A percentile compares a stretch with the other conserved stretches of the same genome.
phyloP scores from a whole-genome alignment of 2,888 invertebrate genomes.

The Acholoe squamosa region DNA sequence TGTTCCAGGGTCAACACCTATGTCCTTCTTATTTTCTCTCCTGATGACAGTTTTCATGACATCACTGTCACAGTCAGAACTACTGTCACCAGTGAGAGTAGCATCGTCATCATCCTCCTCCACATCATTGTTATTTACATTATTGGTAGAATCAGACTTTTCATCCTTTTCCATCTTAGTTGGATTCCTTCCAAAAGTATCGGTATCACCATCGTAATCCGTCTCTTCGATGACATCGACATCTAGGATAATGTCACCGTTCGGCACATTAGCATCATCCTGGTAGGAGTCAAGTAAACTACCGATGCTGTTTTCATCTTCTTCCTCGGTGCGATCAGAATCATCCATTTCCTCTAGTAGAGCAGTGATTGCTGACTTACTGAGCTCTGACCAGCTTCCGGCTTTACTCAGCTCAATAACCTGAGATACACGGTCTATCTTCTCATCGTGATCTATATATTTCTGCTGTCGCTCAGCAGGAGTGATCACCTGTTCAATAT shows the following conservation, averaged over 20 bases:
- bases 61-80: slow-evolving; percentile 42
- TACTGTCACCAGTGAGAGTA: slow-evolving; percentile 32
- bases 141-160: background rate
- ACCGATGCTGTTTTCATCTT: background rate
- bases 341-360: slow-evolving; percentile 42
- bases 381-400: slow-evolving; percentile 24
- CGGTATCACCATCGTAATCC: slow-evolving; percentile 36
- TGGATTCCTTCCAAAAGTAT: background rate
- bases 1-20: background rate
- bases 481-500: background rate
- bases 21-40: background rate
- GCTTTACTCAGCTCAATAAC: background rate
- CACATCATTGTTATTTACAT: background rate
- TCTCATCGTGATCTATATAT: background rate
- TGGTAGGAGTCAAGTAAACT: background rate
- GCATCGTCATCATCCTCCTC: slow-evolving; percentile 5
- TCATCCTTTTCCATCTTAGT: background rate
- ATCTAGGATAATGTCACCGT: background rate
- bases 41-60: slow-evolving; percentile 40
- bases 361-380: slow-evolving; percentile 22
- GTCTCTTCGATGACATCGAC: background rate
- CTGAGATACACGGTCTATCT: background rate
- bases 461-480: background rate
- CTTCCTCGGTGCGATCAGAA: background rate
- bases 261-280: background rate